A percentile compares a stretch with the other conserved stretches of the same genome.
These are phyloP conservation scores for Halictus ligatus DNA, from an alignment of 2,888 invertebrate genomes.

Conservation along the genomic window DNA sequence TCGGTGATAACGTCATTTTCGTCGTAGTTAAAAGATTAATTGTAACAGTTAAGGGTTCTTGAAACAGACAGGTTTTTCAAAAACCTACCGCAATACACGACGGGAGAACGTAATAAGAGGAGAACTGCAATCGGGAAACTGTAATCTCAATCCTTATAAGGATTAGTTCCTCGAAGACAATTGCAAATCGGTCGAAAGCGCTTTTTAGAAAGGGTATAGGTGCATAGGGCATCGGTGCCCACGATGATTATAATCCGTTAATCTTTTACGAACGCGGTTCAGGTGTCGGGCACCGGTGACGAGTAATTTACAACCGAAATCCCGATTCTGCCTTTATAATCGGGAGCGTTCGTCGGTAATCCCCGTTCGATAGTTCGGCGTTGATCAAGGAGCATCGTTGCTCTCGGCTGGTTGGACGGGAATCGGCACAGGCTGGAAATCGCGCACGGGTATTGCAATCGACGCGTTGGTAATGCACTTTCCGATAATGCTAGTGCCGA, in stretches of 20 bases:
- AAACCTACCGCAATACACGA: too few species aligned
- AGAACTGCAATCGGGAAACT: background rate
- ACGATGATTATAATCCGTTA: conserved; percentile 6
- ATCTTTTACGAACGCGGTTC: background rate
- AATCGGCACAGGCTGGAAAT: conserved; percentile 50
- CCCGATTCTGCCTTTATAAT: conserved; percentile 47
- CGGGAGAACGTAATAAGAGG: background rate
- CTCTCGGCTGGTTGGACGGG: conserved; percentile 57
- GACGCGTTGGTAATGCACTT: conserved; percentile 78
- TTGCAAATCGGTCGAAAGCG: background rate
- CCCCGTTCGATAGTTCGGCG: conserved; percentile 49
- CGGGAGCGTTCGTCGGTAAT: conserved; percentile 57
- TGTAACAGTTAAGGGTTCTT: too few species aligned
- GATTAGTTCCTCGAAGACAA: background rate
- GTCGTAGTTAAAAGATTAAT: too few species aligned
- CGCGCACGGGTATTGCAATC: conserved; percentile 64
- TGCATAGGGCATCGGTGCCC: background rate
- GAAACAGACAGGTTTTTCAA: too few species aligned
- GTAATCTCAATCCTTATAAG: background rate
- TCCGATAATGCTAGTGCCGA: conserved; percentile 75
- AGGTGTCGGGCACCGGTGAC: background rate
- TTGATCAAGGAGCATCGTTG: conserved; percentile 61
- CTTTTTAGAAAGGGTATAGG: background rate
- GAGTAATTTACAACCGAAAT: conserved; percentile 48
- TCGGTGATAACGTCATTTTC: too few species aligned